phyloP scores from a whole-genome alignment of 2,113 vertebrate species.

The Thunnus maccoyii region DNA sequence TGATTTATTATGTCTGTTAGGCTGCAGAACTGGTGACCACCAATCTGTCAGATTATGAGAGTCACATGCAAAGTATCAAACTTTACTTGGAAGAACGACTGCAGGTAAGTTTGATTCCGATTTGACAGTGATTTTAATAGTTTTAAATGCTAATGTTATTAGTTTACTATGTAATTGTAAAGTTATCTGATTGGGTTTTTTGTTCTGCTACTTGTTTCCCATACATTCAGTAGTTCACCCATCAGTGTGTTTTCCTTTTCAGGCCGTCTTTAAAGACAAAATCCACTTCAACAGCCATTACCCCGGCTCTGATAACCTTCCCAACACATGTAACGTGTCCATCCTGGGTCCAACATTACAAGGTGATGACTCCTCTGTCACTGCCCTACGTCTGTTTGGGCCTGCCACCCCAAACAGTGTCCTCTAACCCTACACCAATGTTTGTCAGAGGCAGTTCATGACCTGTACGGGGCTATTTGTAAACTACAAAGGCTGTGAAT shows the following conservation, averaged over 20 bases:
- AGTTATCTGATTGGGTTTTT: conserved; percentile 14
- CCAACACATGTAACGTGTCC: conserved; percentile 96
- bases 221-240: too few relatives aligned
- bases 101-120: conserved; percentile 79
- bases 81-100: conserved; percentile 92
- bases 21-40: conserved; percentile 93
- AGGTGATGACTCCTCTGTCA: conserved; percentile 81
- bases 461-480: conserved; percentile 68
- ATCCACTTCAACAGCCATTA: conserved; percentile 90
- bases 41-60: conserved; percentile 87
- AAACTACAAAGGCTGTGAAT: conserved; percentile 70
- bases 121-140: not conserved
- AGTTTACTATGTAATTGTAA: not conserved
- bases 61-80: conserved; percentile 87
- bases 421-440: conserved; percentile 54
- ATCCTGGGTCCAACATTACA: conserved; percentile 88
- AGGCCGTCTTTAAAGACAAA: conserved; percentile 89
- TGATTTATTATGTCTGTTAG: conserved; percentile 76
- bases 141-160: not conserved
- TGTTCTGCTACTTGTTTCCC: not conserved
- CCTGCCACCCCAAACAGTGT: conserved; percentile 4
- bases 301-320: conserved; percentile 85
- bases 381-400: conserved; percentile 26
- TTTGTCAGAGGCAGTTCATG: conserved; percentile 53
- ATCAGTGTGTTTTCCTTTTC: not conserved